phyloP scores from a whole-genome alignment of 2,888 invertebrate species.

The Pollenia labialis region DNA sequence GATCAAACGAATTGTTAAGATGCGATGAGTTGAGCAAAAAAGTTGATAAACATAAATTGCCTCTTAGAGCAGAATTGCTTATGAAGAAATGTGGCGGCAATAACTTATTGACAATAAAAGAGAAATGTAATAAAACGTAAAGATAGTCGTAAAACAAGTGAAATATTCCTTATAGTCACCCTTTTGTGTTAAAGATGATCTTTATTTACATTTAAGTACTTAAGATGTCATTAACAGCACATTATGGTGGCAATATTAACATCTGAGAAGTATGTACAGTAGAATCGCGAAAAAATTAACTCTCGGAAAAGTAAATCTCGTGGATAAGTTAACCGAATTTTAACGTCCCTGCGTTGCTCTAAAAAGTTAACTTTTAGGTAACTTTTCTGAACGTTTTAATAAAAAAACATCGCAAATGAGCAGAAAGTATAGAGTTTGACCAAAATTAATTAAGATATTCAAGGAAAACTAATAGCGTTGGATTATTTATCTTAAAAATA shows the following conservation, averaged over 20 bases:
- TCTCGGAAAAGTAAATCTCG: no score
- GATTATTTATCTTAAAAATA: no score
- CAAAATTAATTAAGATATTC: no score
- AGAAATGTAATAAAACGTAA: constrained; percentile 10
- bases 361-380: no score
- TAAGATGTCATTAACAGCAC: constrained; percentile 51
- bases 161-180: not conserved
- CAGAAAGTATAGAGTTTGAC: no score
- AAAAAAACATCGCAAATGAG: no score
- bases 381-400: no score
- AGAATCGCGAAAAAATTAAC: no score
- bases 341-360: no score
- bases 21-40: constrained; percentile 33
- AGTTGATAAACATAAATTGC: constrained; percentile 52
- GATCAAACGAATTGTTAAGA: constrained; percentile 61
- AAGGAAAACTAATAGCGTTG: no score
- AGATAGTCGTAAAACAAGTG: constrained; percentile 44
- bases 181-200: not conserved
- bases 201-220: not conserved
- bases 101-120: constrained; percentile 4
- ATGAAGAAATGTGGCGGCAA: constrained; percentile 15
- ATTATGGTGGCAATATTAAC: constrained; percentile 48
- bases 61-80: not conserved
- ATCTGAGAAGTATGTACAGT: not conserved
- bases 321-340: no score